Evolutionary conservation across 1,140 invertebrate species (phyloP).

Genomic region (Cepaea nemoralis): DNA sequence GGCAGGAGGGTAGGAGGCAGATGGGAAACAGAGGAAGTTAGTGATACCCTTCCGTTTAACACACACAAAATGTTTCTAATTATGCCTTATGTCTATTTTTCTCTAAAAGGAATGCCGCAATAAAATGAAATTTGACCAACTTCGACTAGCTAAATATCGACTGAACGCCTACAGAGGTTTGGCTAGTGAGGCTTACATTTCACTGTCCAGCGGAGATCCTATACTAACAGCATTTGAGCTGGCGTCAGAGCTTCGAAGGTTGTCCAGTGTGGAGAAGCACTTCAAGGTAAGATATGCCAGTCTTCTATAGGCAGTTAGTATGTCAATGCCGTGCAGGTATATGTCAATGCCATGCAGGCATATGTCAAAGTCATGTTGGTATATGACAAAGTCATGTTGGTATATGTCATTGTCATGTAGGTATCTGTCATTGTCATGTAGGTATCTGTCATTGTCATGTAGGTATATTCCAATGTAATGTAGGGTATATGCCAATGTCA

Average conservation of each 20-base stretch:
- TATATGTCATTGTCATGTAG: too few relatives aligned
- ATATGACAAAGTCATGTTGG: too few relatives aligned
- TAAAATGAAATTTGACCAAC: conserved; percentile 69
- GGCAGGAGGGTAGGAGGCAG: too few relatives aligned
- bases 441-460: too few relatives aligned
- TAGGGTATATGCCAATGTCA: too few relatives aligned
- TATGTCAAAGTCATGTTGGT: too few relatives aligned
- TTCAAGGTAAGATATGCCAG: conserved; percentile 72
- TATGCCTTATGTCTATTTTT: background rate
- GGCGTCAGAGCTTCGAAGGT: conserved; percentile 73
- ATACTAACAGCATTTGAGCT: conserved; percentile 78
- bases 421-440: too few relatives aligned
- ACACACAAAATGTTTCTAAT: background rate
- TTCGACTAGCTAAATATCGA: conserved; percentile 67
- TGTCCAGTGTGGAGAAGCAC: conserved; percentile 73
- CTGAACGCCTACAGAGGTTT: conserved; percentile 70
- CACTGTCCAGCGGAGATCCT: conserved; percentile 78
- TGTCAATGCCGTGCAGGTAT: too few relatives aligned
- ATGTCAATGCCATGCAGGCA: too few relatives aligned
- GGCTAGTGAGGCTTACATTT: conserved; percentile 76
- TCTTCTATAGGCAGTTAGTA: too few relatives aligned
- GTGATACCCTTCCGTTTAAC: background rate
- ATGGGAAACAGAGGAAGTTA: too few relatives aligned
- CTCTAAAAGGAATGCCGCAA: conserved; percentile 72
- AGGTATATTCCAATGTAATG: too few relatives aligned